Evolutionary conservation across 2,797 vertebrate genomes (phyloP), one percentile per base, ranked within the genome.

Genomic region (Fringilla coelebs): DNA sequence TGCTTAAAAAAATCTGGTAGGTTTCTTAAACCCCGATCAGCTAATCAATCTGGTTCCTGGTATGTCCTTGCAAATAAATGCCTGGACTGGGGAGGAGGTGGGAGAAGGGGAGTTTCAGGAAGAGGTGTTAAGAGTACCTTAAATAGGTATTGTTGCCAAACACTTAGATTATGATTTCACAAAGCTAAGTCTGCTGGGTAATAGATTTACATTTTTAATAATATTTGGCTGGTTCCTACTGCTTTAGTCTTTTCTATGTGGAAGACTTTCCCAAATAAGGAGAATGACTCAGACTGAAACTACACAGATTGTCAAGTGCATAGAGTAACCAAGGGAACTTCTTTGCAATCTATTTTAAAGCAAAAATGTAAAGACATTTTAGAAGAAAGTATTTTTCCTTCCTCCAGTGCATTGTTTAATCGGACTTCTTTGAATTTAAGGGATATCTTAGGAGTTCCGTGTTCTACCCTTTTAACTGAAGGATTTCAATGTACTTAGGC

Each of bases 251-350:
- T 96, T 85, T 73, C 3, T 88, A 11, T 61, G 76, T 94, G 82
- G 87, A 96, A 88, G 87, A 84, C 87, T 92, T 96, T 79, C 32
- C 89, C 94, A 94, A 90, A 96, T 96, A 95, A 92, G 90, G 92
- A 93, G 60, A 29, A 82, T 93, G 95, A 94, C 70, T 96, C 70
- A 82, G 52, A 52, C 46, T 88, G 94, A 96, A 95, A 92, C 95
- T 81, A 75, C 90, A 94, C 57, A 77, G 89, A 92, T 92, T 85
- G 76, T 96, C 61, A 76, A 95, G 55, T 60, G 72, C 54, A 68
- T 71, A 12, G 70, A 75, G 88, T 93, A 96, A 94, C 83, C 91
- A 89, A 80, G 91, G 91, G 92, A 93, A 92, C 87, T 91, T 89
- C 60, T 85, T 77, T 89, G 40, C 73, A 52, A 48, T 81, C 77